Percentiles rank a stretch among this genome's conserved stretches.
phyloP scores from a whole-genome alignment of 1,140 invertebrate genomes.

The Drosophila seguyi region DNA sequence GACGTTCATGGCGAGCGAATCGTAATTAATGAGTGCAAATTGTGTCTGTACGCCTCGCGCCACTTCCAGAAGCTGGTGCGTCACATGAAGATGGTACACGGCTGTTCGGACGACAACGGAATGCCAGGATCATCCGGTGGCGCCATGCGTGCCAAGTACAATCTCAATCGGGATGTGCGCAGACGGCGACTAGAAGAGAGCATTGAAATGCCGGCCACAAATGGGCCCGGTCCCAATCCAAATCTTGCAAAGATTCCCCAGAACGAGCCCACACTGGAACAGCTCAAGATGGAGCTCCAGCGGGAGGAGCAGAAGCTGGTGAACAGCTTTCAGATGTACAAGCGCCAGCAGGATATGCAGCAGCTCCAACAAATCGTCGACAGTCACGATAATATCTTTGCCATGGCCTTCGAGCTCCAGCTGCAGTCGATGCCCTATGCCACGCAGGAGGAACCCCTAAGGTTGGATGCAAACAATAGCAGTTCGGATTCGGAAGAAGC shows the following conservation, averaged over 20 bases:
- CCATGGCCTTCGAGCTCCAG: slow-evolving; percentile 75
- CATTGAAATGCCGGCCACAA: slow-evolving; percentile 35
- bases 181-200: slow-evolving; percentile 76
- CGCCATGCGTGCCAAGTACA: slow-evolving; percentile 54
- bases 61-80: slow-evolving; percentile 93
- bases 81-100: slow-evolving; percentile 93
- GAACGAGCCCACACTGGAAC: slow-evolving; percentile 63
- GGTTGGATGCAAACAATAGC: slow-evolving; percentile 34
- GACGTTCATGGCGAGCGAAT: slow-evolving; percentile 92
- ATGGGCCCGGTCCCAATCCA: neutral
- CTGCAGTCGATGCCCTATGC: slow-evolving; percentile 49
- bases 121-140: slow-evolving; percentile 42
- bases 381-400: slow-evolving; percentile 62
- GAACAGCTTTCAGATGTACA: slow-evolving; percentile 58
- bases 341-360: slow-evolving; percentile 60
- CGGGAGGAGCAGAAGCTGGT: slow-evolving; percentile 62
- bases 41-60: slow-evolving; percentile 94
- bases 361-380: slow-evolving; percentile 59
- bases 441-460: neutral
- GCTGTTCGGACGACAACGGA: slow-evolving; percentile 71
- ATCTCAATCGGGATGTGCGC: slow-evolving; percentile 68
- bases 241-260: slow-evolving; percentile 7
- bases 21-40: slow-evolving; percentile 92
- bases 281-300: slow-evolving; percentile 69
- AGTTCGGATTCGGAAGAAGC: slow-evolving; percentile 56